A percentile compares a stretch with the other conserved stretches of the same genome.
Evolutionary conservation across 2,113 vertebrate genomes (phyloP).

Genomic region (Macrotis lagotis): DNA sequence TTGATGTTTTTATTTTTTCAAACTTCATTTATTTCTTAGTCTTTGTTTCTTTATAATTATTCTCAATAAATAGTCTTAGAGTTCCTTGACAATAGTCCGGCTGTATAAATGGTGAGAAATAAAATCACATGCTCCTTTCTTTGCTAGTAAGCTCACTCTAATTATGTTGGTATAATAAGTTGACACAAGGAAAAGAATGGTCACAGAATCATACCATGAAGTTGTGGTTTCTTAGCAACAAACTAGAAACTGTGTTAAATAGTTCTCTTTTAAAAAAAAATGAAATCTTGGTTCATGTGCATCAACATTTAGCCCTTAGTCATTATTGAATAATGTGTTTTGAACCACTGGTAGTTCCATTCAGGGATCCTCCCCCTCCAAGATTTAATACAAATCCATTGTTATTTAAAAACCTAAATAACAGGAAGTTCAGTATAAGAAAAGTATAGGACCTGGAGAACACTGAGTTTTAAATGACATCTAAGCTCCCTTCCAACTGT

Average conservation of each 20-base stretch:
- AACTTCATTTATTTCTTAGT: constrained; percentile 16
- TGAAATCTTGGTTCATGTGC: constrained; percentile 22
- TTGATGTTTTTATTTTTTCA: neutral
- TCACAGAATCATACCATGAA: constrained; percentile 68
- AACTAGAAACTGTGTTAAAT: constrained; percentile 68
- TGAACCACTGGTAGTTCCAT: neutral
- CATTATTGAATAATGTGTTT: neutral
- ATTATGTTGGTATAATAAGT: constrained; percentile 63
- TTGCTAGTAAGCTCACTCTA: constrained; percentile 42
- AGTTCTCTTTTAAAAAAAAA: constrained; percentile 55
- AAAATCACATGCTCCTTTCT: constrained; percentile 8
- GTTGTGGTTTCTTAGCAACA: constrained; percentile 84
- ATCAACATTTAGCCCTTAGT: neutral
- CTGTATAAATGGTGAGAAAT: neutral
- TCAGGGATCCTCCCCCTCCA: neutral
- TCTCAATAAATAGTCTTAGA: neutral
- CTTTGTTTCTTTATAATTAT: neutral
- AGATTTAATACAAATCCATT: neutral
- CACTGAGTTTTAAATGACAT: neutral
- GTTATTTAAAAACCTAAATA: constrained; percentile 1
- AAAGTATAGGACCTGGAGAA: neutral
- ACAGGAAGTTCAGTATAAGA: neutral
- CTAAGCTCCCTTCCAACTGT: neutral
- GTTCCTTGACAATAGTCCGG: constrained; percentile 7
- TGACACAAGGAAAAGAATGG: constrained; percentile 67